Conservation (phyloP, 2,888 invertebrate species). For the Melangyna quadrimaculata region DNA sequence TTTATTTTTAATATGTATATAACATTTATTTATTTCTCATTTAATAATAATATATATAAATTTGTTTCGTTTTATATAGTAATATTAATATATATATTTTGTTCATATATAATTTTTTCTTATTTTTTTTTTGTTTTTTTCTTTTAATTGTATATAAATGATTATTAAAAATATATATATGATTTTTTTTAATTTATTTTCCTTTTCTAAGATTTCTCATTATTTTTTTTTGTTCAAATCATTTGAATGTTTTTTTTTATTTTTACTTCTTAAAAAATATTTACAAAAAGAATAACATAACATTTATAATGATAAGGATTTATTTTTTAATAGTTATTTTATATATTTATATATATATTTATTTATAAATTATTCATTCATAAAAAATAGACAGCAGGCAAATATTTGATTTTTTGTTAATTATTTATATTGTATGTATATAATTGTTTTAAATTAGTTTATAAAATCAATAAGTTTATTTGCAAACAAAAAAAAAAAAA, state of each 20-base stretch:
- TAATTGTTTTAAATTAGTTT: constrained; percentile 10
- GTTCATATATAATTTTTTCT: constrained; percentile 69
- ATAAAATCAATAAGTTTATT: constrained; percentile 38
- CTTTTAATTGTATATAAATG: constrained; percentile 72
- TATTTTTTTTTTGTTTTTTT: constrained; percentile 44
- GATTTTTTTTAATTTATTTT: constrained; percentile 62
- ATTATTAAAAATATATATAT: constrained; percentile 72
- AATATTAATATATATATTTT: constrained; percentile 70
- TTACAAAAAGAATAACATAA: constrained; percentile 70
- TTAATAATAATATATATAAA: constrained; percentile 72
- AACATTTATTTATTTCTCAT: constrained; percentile 72
- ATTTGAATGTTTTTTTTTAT: constrained; percentile 32
- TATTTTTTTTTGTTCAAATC: constrained; percentile 33
- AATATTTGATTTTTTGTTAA: constrained; percentile 62
- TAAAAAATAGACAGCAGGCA: constrained; percentile 71
- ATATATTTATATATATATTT: constrained; percentile 41
- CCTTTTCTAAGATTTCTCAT: constrained; percentile 46
- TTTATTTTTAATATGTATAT: constrained; percentile 72
- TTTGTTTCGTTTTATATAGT: constrained; percentile 70
- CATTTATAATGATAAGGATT: constrained; percentile 69
- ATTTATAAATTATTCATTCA: constrained; percentile 63
- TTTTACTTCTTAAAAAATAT: constrained; percentile 59
- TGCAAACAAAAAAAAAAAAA: constrained; percentile 28
- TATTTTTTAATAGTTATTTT: constrained; percentile 19
- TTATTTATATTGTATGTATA: constrained; percentile 3